Conservation (phyloP, 2,888 invertebrate genomes). For the Plagiodera versicolora region DNA sequence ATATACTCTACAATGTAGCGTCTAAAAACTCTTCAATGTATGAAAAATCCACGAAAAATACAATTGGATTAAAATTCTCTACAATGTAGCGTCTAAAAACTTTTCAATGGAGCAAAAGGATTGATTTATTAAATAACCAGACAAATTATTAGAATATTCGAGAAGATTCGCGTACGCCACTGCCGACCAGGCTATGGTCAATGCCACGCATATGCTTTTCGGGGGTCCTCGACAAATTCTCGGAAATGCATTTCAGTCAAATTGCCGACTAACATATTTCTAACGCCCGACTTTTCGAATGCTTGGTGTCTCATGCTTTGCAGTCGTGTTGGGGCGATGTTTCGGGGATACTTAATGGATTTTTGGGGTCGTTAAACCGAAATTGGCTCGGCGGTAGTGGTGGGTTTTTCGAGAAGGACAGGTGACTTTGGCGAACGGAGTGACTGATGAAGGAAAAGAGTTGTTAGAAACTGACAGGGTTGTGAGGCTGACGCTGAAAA, state of each 20-base stretch:
- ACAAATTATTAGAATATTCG: no score
- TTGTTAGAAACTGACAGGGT: neutral
- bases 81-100: no score
- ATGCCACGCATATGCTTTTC: constrained; percentile 33
- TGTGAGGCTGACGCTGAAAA: no score
- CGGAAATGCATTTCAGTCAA: constrained; percentile 33
- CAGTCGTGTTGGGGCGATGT: constrained; percentile 15
- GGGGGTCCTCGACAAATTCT: constrained; percentile 37
- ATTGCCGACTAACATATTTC: constrained; percentile 39
- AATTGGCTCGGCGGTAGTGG: neutral
- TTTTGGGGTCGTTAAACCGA: neutral
- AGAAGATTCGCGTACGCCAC: neutral
- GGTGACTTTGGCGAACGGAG: neutral
- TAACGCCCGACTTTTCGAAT: constrained; percentile 30
- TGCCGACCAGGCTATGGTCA: constrained; percentile 36
- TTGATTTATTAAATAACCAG: no score
- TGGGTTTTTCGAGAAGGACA: neutral
- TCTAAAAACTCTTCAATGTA: no score
- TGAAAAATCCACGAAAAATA: no score
- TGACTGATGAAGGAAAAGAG: neutral
- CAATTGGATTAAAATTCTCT: no score
- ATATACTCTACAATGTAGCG: no score
- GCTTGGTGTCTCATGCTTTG: neutral
- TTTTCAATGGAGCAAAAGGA: no score
- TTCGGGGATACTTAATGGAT: constrained; percentile 9